Conservation (phyloP, 2,113 vertebrate genomes). For the Lophotis ruficrista region DNA sequence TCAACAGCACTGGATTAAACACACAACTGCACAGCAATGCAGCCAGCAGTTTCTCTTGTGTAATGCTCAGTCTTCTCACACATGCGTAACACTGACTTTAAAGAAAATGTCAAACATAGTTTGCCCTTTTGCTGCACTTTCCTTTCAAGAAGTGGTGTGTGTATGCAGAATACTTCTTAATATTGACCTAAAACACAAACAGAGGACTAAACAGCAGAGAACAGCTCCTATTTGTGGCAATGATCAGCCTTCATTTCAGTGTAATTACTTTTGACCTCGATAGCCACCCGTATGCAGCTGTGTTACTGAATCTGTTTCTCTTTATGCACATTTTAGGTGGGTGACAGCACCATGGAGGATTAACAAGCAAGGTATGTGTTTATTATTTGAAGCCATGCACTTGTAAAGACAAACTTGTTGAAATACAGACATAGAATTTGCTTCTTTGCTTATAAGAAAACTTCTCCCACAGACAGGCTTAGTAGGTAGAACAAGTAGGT, state of each 20-base stretch:
- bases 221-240: not conserved
- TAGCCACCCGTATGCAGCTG: not conserved
- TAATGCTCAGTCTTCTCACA: not conserved
- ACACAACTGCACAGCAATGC: too few relatives aligned
- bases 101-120: not conserved
- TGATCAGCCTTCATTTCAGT: not conserved
- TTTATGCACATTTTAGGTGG: conserved; percentile 18
- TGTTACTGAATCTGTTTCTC: conserved; percentile 9
- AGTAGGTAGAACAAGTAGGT: not conserved
- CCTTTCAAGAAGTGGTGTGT: not conserved
- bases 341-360: not conserved
- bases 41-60: not conserved
- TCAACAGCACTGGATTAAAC: not conserved
- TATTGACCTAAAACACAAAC: not conserved
- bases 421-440: not conserved
- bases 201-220: not conserved
- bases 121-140: not conserved
- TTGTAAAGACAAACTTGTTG: not conserved
- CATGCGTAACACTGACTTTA: accelerated
- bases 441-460: not conserved
- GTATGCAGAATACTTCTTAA: not conserved
- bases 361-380: conserved; percentile 47
- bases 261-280: not conserved
- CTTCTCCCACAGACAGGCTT: not conserved
- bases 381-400: not conserved